phyloP scores from a whole-genome alignment of 1,140 invertebrate genomes.

The Aphidius gifuensis region DNA sequence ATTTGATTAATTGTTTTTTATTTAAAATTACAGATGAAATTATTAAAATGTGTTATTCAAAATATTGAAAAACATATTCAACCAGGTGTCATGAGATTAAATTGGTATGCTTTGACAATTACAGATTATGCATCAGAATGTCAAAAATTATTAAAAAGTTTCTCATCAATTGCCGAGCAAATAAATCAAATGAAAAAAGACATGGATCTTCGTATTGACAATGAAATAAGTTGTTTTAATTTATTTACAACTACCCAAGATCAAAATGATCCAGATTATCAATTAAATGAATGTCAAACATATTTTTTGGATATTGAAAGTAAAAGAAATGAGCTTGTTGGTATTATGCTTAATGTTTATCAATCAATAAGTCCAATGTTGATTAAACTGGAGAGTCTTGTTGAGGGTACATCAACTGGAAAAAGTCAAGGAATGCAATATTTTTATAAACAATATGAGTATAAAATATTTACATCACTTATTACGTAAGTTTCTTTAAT shows the following conservation, averaged over 20 bases:
- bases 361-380: slow-evolving; percentile 72
- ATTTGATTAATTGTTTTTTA: background rate
- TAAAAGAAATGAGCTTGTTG: slow-evolving; percentile 65
- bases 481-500: slow-evolving; percentile 44
- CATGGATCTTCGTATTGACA: slow-evolving; percentile 61
- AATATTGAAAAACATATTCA: slow-evolving; percentile 75
- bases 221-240: slow-evolving; percentile 58
- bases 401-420: slow-evolving; percentile 65
- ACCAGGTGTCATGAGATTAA: slow-evolving; percentile 74
- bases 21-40: slow-evolving; percentile 53
- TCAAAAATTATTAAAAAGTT: slow-evolving; percentile 56
- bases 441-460: slow-evolving; percentile 71
- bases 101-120: slow-evolving; percentile 81
- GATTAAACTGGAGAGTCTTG: slow-evolving; percentile 77
- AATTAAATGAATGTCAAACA: slow-evolving; percentile 53
- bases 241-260: slow-evolving; percentile 53
- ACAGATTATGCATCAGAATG: slow-evolving; percentile 67
- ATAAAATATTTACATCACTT: slow-evolving; percentile 63
- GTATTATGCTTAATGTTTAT: slow-evolving; percentile 67
- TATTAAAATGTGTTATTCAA: slow-evolving; percentile 66
- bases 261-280: slow-evolving; percentile 27
- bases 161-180: slow-evolving; percentile 67
- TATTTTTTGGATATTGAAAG: slow-evolving; percentile 68
- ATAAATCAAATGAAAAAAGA: slow-evolving; percentile 74
- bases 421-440: slow-evolving; percentile 62